Base-by-base conservation (phyloP, 2,888 invertebrate genomes). In the Pristionchus japonicus region DNA sequence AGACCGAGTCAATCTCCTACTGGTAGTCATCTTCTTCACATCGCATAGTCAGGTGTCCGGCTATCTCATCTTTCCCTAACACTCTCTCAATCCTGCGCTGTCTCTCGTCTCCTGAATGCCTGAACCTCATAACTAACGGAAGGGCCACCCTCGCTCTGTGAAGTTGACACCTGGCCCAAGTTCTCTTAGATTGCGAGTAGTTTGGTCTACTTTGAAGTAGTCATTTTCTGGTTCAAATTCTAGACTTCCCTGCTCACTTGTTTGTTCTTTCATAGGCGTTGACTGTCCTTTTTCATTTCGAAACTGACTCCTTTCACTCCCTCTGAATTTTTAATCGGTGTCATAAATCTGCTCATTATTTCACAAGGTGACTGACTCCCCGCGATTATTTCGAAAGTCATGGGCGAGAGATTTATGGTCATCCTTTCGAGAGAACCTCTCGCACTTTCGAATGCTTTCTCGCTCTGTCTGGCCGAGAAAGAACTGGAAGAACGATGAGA, bases 321-420 rank as follows among this genome's bases (percentile, higher is more conserved):
- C 17, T 52, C 52, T 20, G 52, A 4, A 52, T 52, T 52, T 52
- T 52, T 52, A 52, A 52, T 52, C 52, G 52, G 52, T 52, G 52
- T 52, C 52, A 52, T 52, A 52, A 52, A 67, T 67, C 27, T 27
- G 11, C 61, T 61, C 61, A 67, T 67, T 23, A 74, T 74, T 74
- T 74, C 74, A 74, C 74, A 37, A 74, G 67, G 31, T 74, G 74
- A 74, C 40, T 74, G 27, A 64, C n/a, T 34, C 34, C 37, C 37
- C 6, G 43, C n/a, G 43, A 74, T 74, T 74, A 74, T 74, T 74
- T 74, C 74, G 74, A 20, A 74, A 74, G 74, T 40, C n/a, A 20
- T 13, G n/a, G n/a, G n/a, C 3, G 20, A 34, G 43, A 34, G 43
- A 74, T 74, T 74, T 74, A 74, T 43, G 17, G 43, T 23, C 40